These are phyloP conservation scores for Sminthopsis crassicaudata DNA, from an alignment of 2,113 vertebrate species.

Conservation along the genomic window DNA sequence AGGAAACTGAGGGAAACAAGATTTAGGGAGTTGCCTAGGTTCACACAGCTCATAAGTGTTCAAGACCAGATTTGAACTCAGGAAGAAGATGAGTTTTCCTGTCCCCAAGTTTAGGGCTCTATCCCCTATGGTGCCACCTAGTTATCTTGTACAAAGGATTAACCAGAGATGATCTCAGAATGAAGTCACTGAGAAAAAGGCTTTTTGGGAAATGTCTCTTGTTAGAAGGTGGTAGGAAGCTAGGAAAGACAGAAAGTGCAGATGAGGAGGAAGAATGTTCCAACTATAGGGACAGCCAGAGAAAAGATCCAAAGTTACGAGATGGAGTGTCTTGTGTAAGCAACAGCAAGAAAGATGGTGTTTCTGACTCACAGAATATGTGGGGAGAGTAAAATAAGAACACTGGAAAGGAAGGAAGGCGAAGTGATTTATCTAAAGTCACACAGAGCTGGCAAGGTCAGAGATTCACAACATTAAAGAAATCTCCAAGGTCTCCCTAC, in stretches of 20 bases:
- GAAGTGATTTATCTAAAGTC: not conserved
- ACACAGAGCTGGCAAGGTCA: not conserved
- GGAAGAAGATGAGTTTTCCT: not conserved
- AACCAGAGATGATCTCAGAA: not conserved
- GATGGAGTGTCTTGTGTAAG: not conserved
- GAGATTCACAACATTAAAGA: not conserved
- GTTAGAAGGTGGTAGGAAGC: not conserved
- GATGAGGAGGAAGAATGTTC: not conserved
- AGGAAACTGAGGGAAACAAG: not conserved
- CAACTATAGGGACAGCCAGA: not conserved
- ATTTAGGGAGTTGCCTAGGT: not conserved
- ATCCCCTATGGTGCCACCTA: not conserved
- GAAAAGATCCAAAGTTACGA: not conserved
- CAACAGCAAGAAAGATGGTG: not conserved
- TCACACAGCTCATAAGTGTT: not conserved
- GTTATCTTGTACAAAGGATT: not conserved
- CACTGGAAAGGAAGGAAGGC: not conserved
- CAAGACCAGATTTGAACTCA: not conserved
- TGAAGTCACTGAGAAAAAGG: not conserved
- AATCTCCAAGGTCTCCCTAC: not conserved
- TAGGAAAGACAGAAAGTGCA: not conserved
- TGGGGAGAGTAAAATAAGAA: not conserved
- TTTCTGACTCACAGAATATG: not conserved
- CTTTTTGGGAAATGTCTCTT: not conserved
- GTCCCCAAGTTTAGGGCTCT: too few relatives aligned